phyloP scores from a whole-genome alignment of 1,140 invertebrate species.

The Trypoxylus dichotomus region DNA sequence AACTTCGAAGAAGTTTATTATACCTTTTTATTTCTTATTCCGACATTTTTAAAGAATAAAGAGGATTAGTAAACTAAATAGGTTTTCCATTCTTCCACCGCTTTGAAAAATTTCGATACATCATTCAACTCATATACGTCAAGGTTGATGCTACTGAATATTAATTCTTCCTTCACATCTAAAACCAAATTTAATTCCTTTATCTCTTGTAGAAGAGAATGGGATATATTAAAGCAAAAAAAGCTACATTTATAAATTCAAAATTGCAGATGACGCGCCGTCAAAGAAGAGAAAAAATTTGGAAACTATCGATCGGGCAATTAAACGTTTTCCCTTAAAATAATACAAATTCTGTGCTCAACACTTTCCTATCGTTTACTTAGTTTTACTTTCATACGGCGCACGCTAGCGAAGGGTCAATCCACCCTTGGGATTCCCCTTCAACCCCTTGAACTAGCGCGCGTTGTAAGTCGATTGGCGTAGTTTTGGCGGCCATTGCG shows the following conservation, averaged over 20 bases:
- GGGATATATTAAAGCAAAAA: too few species aligned
- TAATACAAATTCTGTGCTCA: slow-evolving; percentile 15
- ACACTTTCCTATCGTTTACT: slow-evolving; percentile 32
- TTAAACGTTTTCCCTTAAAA: slow-evolving; percentile 25
- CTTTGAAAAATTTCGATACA: too few species aligned
- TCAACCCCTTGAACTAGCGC: slow-evolving; percentile 7
- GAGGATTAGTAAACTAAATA: too few species aligned
- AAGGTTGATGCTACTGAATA: too few species aligned
- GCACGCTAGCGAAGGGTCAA: slow-evolving; percentile 23
- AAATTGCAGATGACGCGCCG: neutral
- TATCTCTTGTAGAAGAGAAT: too few species aligned
- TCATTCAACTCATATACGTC: too few species aligned
- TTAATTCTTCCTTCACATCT: too few species aligned
- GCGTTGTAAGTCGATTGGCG: slow-evolving; percentile 15
- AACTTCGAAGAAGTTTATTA: too few species aligned
- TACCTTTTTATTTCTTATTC: too few species aligned
- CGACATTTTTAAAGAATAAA: too few species aligned
- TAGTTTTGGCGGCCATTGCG: slow-evolving; percentile 24
- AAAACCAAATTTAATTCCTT: too few species aligned
- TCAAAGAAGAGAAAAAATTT: neutral
- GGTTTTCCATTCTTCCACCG: too few species aligned
- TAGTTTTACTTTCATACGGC: slow-evolving; percentile 29
- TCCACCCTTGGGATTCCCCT: slow-evolving; percentile 30
- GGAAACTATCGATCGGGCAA: slow-evolving; percentile 24
- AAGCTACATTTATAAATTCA: neutral